Conservation (phyloP, 2,888 invertebrate species). For the Tholera decimalis region DNA sequence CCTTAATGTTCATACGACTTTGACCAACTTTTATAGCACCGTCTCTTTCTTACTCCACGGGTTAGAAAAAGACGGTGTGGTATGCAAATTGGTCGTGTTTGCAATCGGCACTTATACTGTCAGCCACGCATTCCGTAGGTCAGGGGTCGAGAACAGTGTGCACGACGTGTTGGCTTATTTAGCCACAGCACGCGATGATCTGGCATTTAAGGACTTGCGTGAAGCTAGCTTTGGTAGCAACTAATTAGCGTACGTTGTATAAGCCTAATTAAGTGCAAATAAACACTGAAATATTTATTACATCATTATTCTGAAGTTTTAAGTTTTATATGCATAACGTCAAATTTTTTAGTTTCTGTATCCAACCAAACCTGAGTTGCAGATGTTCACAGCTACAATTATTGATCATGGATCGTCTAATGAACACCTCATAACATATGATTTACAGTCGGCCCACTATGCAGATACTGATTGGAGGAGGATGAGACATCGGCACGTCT, state of each 20-base stretch:
- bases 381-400: no score
- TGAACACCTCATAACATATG: no score
- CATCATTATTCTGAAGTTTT: slow-evolving; percentile 15
- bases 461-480: no score
- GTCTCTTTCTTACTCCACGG: slow-evolving; percentile 19
- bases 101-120: slow-evolving; percentile 58
- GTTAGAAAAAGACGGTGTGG: slow-evolving; percentile 37
- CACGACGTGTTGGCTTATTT: slow-evolving; percentile 26
- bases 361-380: not conserved
- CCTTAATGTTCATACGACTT: slow-evolving; percentile 48
- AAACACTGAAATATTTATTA: slow-evolving; percentile 27
- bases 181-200: slow-evolving; percentile 43
- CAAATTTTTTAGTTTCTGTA: not conserved
- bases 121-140: slow-evolving; percentile 64
- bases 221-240: slow-evolving; percentile 3
- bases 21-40: slow-evolving; percentile 38
- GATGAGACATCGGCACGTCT: no score
- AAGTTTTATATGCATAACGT: not conserved
- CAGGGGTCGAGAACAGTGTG: slow-evolving; percentile 54
- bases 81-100: slow-evolving; percentile 61
- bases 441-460: no score
- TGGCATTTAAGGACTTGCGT: slow-evolving; percentile 38
- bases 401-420: no score
- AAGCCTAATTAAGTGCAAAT: slow-evolving; percentile 28
- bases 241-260: slow-evolving; percentile 23